Percentiles rank a stretch among this genome's conserved stretches.
These are phyloP conservation scores for Tachystola acroxantha DNA, from an alignment of 2,888 invertebrate genomes.

Conservation along the genomic window DNA sequence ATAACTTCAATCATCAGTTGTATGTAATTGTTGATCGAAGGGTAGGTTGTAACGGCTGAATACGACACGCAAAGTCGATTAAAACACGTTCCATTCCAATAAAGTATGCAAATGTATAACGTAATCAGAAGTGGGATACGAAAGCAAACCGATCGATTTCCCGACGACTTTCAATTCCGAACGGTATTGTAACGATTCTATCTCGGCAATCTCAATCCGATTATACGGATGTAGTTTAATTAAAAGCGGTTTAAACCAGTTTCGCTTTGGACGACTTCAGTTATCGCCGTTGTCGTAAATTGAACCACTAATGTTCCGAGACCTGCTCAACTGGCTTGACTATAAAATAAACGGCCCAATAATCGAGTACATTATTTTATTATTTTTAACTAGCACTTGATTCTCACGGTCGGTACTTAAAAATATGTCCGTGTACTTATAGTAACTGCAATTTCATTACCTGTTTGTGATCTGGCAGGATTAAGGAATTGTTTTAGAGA, in stretches of 20 bases:
- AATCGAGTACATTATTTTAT: slow-evolving; percentile 18
- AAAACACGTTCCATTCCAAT: slow-evolving; percentile 6
- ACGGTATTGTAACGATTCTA: slow-evolving; percentile 34
- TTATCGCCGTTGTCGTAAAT: slow-evolving; percentile 23
- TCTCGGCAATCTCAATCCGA: slow-evolving; percentile 28
- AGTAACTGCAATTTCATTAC: slow-evolving; percentile 41
- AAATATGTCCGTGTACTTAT: slow-evolving; percentile 9
- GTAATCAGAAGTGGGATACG: slow-evolving; percentile 9
- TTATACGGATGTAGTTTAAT: slow-evolving; percentile 48
- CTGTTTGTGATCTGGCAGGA: slow-evolving; percentile 32
- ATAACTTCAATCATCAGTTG: no score
- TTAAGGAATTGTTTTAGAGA: background rate
- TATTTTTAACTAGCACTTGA: slow-evolving; percentile 10
- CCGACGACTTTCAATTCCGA: slow-evolving; percentile 24
- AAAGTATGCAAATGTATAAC: slow-evolving; percentile 10
- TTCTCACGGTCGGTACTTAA: slow-evolving; percentile 27
- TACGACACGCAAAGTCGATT: slow-evolving; percentile 2
- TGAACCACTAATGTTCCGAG: slow-evolving; percentile 22
- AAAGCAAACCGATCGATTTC: slow-evolving; percentile 18
- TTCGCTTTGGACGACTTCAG: slow-evolving; percentile 18
- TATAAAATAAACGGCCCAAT: slow-evolving; percentile 12
- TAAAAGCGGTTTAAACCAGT: slow-evolving; percentile 31
- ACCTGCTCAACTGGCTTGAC: slow-evolving; percentile 15
- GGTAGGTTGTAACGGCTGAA: slow-evolving; percentile 5
- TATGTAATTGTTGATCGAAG: no score